Conservation (phyloP, 2,113 vertebrate species). For the Ginglymostoma cirratum region DNA sequence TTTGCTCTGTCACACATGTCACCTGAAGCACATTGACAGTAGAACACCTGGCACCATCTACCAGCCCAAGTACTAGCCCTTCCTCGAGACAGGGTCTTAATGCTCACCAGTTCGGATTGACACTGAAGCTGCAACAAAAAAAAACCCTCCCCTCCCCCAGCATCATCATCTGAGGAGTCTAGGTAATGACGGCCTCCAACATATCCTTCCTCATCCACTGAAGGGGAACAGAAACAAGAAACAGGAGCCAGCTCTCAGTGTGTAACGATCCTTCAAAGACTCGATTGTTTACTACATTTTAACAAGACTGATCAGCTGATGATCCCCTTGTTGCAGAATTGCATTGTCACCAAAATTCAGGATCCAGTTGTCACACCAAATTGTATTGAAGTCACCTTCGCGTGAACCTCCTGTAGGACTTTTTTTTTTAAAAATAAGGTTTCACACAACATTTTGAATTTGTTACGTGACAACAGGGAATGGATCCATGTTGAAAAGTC, state of each 20-base stretch:
- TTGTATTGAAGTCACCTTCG: not conserved
- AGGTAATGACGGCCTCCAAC: not conserved
- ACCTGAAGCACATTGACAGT: slow-evolving; percentile 76
- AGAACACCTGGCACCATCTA: slow-evolving; percentile 52
- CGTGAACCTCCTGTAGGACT: not conserved
- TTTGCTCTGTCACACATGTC: slow-evolving; percentile 85
- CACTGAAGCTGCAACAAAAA: no score
- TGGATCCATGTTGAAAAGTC: not conserved
- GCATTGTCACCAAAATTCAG: not conserved
- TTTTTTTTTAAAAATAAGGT: not conserved
- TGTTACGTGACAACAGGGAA: not conserved
- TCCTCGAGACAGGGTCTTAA: not conserved
- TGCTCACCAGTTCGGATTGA: no score
- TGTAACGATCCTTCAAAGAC: not conserved
- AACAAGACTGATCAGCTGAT: not conserved
- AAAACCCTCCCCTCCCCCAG: not conserved
- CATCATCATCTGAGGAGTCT: not conserved
- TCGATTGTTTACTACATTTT: not conserved
- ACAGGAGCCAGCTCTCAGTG: not conserved
- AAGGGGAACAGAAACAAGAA: not conserved
- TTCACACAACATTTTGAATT: not conserved
- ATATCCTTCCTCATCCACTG: not conserved
- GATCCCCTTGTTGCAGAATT: not conserved
- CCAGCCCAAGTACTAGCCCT: slow-evolving; percentile 54
- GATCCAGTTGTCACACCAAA: not conserved